Percentiles rank a stretch among this genome's conserved stretches.
phyloP scores from a whole-genome alignment of 2,797 vertebrate genomes.

The Malurus leucopterus region DNA sequence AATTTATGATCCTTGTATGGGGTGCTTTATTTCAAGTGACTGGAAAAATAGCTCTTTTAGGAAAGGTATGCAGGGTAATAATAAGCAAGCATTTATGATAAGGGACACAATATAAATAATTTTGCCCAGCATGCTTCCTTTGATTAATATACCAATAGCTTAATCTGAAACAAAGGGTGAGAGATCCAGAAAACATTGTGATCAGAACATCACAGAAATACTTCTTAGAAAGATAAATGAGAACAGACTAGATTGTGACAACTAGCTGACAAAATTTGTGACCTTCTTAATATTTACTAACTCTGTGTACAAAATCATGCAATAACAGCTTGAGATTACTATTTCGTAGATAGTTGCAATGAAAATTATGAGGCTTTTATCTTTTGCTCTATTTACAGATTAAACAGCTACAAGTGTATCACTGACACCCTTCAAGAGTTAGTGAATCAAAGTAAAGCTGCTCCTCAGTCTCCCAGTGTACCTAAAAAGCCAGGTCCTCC shows the following conservation, averaged over 20 bases:
- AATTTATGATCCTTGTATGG: not conserved
- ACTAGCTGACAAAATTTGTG: not conserved
- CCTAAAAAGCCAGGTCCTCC: conserved; percentile 97
- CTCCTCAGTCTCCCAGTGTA: conserved; percentile 96
- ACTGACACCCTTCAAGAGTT: conserved; percentile 97
- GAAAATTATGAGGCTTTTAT: not conserved
- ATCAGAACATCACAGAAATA: not conserved
- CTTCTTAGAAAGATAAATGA: not conserved
- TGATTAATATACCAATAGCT: not conserved
- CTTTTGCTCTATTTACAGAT: conserved; percentile 64
- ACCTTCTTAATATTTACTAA: not conserved
- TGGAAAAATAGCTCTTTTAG: not conserved
- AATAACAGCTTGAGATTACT: not conserved
- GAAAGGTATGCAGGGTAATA: not conserved
- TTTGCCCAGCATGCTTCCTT: not conserved
- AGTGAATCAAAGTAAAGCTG: conserved; percentile 96
- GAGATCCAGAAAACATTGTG: not conserved
- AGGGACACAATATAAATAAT: not conserved
- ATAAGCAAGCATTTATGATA: not conserved
- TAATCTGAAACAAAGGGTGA: not conserved
- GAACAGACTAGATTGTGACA: not conserved
- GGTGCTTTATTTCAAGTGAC: not conserved
- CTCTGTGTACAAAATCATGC: not conserved
- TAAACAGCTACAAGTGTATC: conserved; percentile 94
- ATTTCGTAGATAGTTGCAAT: not conserved